Evolutionary conservation across 2,797 vertebrate genomes (phyloP).

Genomic region (Lerista edwardsae): DNA sequence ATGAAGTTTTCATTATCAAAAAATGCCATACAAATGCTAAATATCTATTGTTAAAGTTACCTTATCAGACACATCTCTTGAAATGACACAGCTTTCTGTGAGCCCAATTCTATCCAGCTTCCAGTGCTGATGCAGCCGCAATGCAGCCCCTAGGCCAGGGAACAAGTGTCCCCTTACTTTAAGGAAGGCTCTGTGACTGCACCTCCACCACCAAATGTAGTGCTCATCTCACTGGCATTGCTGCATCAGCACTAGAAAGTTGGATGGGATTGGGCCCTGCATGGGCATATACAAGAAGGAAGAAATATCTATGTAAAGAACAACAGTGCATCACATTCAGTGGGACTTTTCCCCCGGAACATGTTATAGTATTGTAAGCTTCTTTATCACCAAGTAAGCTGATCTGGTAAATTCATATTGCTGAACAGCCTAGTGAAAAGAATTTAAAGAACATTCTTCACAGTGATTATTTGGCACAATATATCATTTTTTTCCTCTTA

Average conservation of each 20-base stretch:
- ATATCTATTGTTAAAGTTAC: not conserved
- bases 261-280: no score
- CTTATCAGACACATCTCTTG: slow-evolving; percentile 3
- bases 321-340: no score
- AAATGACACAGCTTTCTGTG: slow-evolving; percentile 37
- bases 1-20: not conserved
- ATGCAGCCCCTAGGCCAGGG: no score
- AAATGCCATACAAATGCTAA: no score
- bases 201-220: no score
- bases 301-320: slow-evolving; percentile 29
- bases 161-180: no score
- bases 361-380: not conserved
- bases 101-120: no score
- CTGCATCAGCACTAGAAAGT: no score
- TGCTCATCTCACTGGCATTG: no score
- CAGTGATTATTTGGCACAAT: not conserved
- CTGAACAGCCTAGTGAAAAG: not conserved
- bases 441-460: not conserved
- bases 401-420: not conserved
- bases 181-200: no score
- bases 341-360: not conserved
- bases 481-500: not conserved
- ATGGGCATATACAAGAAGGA: slow-evolving; percentile 9
- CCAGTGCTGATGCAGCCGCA: no score
- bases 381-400: not conserved